Conservation (phyloP, 2,113 vertebrate species). For the Nematolebias whitei region DNA sequence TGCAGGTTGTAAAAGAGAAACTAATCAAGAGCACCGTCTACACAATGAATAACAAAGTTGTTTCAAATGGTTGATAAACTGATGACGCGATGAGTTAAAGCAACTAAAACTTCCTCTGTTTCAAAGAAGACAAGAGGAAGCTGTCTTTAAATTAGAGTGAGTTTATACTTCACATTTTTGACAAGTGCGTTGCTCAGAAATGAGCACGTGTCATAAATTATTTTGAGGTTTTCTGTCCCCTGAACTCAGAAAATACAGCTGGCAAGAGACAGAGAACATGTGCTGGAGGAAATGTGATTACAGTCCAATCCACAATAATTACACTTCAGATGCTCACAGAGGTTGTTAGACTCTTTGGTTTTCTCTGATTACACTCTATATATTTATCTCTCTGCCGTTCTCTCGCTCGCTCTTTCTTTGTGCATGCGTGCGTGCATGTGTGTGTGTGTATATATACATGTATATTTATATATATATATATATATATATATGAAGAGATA, state of each 20-base stretch:
- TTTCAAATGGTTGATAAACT: conserved; percentile 7
- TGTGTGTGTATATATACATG: no score
- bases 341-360: conserved; percentile 7
- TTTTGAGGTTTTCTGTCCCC: conserved; percentile 50
- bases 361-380: background rate
- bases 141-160: conserved; percentile 43
- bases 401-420: no score
- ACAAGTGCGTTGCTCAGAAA: conserved; percentile 33
- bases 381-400: no score
- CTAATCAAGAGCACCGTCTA: background rate
- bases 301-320: conserved; percentile 35
- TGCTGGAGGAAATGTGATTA: conserved; percentile 37
- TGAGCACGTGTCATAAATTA: conserved; percentile 53
- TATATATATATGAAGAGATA: no score
- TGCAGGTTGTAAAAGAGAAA: conserved; percentile 4
- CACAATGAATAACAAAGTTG: background rate
- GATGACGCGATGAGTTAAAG: conserved; percentile 34
- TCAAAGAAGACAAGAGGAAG: conserved; percentile 27
- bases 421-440: conserved; percentile 18
- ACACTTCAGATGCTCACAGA: conserved; percentile 16
- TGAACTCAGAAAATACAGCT: conserved; percentile 52
- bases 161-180: conserved; percentile 39
- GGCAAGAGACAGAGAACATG: conserved; percentile 34
- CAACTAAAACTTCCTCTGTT: conserved; percentile 12
- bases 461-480: no score